phyloP scores from a whole-genome alignment of 2,888 invertebrate genomes.

The Lepidonotus clava region DNA sequence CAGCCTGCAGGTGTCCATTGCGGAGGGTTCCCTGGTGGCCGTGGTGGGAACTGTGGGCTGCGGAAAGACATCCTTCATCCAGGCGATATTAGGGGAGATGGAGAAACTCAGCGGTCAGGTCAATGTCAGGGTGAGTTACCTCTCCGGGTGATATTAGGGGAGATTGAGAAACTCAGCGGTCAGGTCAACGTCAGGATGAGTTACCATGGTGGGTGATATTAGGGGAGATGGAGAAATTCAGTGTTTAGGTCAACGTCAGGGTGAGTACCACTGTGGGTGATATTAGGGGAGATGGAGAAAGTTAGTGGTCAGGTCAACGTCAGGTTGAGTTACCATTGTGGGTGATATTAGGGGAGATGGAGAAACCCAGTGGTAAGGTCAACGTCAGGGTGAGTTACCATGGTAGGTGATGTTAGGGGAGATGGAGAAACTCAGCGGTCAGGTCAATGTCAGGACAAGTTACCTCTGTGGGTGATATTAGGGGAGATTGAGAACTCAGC shows the following conservation, averaged over 20 bases:
- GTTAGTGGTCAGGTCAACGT: too few relatives aligned
- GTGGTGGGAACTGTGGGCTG: conserved; percentile 93
- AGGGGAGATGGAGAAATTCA: too few relatives aligned
- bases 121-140: conserved; percentile 79
- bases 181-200: conserved; percentile 83
- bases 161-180: conserved; percentile 93
- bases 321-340: too few relatives aligned
- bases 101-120: conserved; percentile 90
- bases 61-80: conserved; percentile 86
- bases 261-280: too few relatives aligned
- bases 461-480: conserved; percentile 88
- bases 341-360: too few relatives aligned
- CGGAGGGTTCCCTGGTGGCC: conserved; percentile 87
- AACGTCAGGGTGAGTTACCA: too few relatives aligned
- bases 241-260: too few relatives aligned
- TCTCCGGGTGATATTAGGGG: conserved; percentile 92
- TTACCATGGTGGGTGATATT: too few relatives aligned
- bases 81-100: conserved; percentile 94
- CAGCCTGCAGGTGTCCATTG: conserved; percentile 88
- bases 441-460: conserved; percentile 83
- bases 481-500: conserved; percentile 93
- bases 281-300: too few relatives aligned
- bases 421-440: conserved; percentile 92
- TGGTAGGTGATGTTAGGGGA: conserved; percentile 93
- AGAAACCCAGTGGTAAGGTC: too few relatives aligned